A percentile compares a stretch with the other conserved stretches of the same genome.
Conservation (phyloP, 2,888 invertebrate species). For the Platycheirus rosarum region DNA sequence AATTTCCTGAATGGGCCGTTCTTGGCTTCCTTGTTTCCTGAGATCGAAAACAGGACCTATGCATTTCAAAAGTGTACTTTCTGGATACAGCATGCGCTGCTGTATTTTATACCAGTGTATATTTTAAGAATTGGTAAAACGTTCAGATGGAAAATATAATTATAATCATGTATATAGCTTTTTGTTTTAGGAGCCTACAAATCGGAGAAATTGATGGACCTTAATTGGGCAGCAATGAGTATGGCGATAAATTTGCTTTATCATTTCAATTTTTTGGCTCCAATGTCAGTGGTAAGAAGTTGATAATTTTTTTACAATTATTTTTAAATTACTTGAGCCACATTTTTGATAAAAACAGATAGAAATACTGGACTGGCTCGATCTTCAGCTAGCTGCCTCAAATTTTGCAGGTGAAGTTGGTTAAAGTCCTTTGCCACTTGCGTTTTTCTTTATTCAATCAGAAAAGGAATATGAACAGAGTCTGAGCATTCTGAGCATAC, state of each 20-base stretch:
- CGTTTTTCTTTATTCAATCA: no score
- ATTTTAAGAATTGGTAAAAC: slow-evolving; percentile 91
- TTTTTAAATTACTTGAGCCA: no score
- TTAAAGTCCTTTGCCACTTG: no score
- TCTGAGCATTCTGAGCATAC: no score
- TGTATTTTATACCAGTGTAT: slow-evolving; percentile 97
- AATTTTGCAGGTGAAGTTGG: no score
- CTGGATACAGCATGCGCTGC: slow-evolving; percentile 97
- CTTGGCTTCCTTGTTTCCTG: slow-evolving; percentile 95
- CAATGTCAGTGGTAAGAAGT: slow-evolving; percentile 84
- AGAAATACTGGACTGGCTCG: no score
- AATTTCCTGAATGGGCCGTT: slow-evolving; percentile 97
- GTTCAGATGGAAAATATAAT: background rate
- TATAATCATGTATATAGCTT: no score
- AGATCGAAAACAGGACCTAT: slow-evolving; percentile 95
- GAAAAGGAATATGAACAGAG: no score
- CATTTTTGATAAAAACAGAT: no score
- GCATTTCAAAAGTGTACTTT: slow-evolving; percentile 96
- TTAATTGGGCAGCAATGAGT: slow-evolving; percentile 91
- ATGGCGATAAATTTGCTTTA: slow-evolving; percentile 91
- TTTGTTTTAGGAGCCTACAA: slow-evolving; percentile 89
- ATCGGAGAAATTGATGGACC: slow-evolving; percentile 89
- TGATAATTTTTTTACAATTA: no score
- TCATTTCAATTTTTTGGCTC: slow-evolving; percentile 90
- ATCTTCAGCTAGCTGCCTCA: no score